Percentiles rank a stretch among this genome's conserved stretches.
Evolutionary conservation across 2,888 invertebrate genomes (phyloP).

Genomic region (Heliconius cydno): DNA sequence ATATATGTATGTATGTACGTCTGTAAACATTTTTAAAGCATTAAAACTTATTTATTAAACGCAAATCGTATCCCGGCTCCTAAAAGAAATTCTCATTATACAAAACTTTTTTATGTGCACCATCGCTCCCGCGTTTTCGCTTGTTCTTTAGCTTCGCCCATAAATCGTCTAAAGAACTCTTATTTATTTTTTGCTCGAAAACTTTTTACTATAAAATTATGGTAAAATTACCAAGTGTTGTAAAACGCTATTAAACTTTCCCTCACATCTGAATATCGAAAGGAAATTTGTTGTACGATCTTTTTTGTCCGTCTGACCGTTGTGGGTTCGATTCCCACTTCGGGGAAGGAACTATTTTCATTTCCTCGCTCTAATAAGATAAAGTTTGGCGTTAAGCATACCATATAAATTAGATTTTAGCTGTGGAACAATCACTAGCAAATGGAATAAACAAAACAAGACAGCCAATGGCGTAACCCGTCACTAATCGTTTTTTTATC

Average conservation of each 20-base stretch:
- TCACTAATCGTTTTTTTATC: too few relatives aligned
- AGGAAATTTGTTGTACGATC: constrained; percentile 9
- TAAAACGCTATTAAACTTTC: constrained; percentile 43
- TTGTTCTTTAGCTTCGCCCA: constrained; percentile 29
- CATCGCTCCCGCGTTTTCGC: constrained; percentile 37
- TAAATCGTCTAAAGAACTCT: constrained; percentile 36
- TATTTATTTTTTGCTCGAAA: constrained; percentile 42
- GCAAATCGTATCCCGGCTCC: constrained; percentile 40
- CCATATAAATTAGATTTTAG: too few relatives aligned
- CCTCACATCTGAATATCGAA: constrained; percentile 11
- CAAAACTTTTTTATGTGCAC: constrained; percentile 42
- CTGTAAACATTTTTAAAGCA: neutral
- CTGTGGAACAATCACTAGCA: too few relatives aligned
- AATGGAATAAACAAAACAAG: too few relatives aligned
- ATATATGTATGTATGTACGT: neutral
- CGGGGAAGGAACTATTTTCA: too few relatives aligned
- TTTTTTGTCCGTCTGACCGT: neutral
- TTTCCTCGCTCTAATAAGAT: too few relatives aligned
- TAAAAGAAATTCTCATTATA: constrained; percentile 44
- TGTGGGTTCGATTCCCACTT: too few relatives aligned
- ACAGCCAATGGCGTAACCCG: too few relatives aligned
- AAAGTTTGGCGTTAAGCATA: too few relatives aligned
- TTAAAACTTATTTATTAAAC: constrained; percentile 41
- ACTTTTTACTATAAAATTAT: constrained; percentile 43
- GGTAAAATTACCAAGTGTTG: constrained; percentile 41